These are phyloP conservation scores for Diarsia mendica DNA, from an alignment of 2,888 invertebrate genomes.

Conservation along the genomic window DNA sequence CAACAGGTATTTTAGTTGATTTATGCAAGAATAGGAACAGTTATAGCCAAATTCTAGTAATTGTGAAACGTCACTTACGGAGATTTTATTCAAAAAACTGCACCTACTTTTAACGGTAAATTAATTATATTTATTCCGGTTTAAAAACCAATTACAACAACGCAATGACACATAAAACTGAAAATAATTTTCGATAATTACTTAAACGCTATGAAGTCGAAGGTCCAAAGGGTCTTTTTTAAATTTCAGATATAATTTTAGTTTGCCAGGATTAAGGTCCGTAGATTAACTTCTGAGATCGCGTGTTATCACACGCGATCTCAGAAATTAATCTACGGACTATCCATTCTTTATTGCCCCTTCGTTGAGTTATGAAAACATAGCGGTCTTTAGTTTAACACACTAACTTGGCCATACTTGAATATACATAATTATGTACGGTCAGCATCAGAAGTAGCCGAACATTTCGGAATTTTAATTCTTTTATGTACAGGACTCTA, in stretches of 20 bases:
- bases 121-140: neutral
- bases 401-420: too few species aligned
- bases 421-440: too few species aligned
- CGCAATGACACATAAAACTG: too few species aligned
- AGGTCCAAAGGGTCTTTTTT: too few species aligned
- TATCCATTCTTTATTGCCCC: neutral
- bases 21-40: neutral
- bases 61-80: neutral
- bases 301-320: too few species aligned
- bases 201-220: too few species aligned
- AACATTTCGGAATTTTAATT: too few species aligned
- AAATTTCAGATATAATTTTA: neutral
- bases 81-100: neutral
- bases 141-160: neutral
- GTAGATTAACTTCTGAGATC: neutral
- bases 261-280: neutral
- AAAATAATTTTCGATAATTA: too few species aligned
- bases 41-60: neutral
- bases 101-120: neutral
- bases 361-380: neutral
- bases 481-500: too few species aligned
- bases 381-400: neutral
- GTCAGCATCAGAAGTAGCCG: too few species aligned
- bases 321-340: too few species aligned
- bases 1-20: neutral